A percentile compares a stretch with the other conserved stretches of the same genome.
Evolutionary conservation across 2,113 vertebrate genomes (phyloP).

Genomic region (Elaphurus davidianus): DNA sequence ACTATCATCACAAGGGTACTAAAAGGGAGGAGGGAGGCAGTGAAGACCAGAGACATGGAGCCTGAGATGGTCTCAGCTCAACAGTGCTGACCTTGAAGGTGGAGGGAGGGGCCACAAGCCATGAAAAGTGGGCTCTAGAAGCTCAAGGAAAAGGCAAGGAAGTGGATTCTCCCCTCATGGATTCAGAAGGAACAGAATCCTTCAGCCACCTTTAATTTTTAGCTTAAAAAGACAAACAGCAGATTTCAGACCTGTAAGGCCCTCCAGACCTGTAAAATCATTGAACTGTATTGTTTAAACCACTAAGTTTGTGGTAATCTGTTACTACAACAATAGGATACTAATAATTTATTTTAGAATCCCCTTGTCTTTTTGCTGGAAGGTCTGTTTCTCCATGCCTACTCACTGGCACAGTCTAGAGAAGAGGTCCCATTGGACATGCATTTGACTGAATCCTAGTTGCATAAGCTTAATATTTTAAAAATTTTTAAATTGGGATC

Average conservation of each 20-base stretch:
- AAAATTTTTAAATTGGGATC: background rate
- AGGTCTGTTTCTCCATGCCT: background rate
- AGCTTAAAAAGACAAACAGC: background rate
- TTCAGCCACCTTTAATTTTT: background rate
- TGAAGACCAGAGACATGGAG: background rate
- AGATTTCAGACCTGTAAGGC: background rate
- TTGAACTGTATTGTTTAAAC: background rate
- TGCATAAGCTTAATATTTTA: background rate
- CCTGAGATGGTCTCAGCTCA: background rate
- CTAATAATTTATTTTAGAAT: background rate
- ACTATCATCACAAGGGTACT: background rate
- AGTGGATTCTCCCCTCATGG: background rate
- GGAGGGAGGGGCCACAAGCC: background rate
- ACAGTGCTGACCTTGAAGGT: background rate
- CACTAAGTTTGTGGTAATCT: background rate
- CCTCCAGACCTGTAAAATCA: background rate
- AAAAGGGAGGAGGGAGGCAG: background rate
- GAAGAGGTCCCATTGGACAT: background rate
- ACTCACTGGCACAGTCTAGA: background rate
- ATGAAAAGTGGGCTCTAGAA: background rate
- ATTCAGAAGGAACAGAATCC: background rate
- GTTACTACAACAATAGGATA: background rate
- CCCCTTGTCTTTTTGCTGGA: background rate
- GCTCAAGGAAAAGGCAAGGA: background rate
- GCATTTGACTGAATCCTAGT: background rate